Percentiles rank a stretch among this genome's conserved stretches.
Evolutionary conservation across 1,140 invertebrate genomes (phyloP).

Genomic region (Pseudomyrmex pallidus): DNA sequence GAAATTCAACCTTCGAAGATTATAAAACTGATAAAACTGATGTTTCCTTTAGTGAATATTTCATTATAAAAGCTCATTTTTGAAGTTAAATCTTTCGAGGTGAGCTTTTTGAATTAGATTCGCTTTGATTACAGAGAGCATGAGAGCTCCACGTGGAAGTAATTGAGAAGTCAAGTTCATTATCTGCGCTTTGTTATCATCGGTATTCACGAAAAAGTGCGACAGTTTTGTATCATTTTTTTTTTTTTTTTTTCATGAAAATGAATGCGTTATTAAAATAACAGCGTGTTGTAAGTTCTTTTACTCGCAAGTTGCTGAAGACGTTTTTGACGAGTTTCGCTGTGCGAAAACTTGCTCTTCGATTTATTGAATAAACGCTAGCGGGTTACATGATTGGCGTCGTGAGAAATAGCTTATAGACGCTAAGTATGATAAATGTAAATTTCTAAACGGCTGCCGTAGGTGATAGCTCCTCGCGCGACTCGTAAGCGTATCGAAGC

Average conservation of each 20-base stretch:
- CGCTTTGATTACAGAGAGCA: background rate
- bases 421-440: constrained; percentile 48
- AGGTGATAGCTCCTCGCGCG: constrained; percentile 40
- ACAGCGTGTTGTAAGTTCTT: background rate
- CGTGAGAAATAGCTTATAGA: constrained; percentile 6
- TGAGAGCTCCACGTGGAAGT: background rate
- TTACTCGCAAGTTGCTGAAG: constrained; percentile 8
- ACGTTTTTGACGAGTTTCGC: background rate
- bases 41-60: background rate
- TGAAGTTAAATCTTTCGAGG: background rate
- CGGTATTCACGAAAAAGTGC: background rate
- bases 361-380: constrained; percentile 24
- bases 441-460: constrained; percentile 46
- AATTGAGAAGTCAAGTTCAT: background rate
- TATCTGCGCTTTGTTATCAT: background rate
- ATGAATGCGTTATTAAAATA: background rate
- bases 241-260: background rate
- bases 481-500: constrained; percentile 56
- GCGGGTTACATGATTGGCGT: constrained; percentile 17
- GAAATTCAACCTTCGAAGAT: constrained; percentile 1
- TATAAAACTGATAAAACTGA: background rate
- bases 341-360: constrained; percentile 3
- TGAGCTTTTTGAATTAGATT: background rate
- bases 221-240: background rate
- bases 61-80: background rate